Evolutionary conservation across 2,888 invertebrate species (phyloP), one percentile per base, ranked within the genome.

Genomic region (Digitonthophagus gazella): DNA sequence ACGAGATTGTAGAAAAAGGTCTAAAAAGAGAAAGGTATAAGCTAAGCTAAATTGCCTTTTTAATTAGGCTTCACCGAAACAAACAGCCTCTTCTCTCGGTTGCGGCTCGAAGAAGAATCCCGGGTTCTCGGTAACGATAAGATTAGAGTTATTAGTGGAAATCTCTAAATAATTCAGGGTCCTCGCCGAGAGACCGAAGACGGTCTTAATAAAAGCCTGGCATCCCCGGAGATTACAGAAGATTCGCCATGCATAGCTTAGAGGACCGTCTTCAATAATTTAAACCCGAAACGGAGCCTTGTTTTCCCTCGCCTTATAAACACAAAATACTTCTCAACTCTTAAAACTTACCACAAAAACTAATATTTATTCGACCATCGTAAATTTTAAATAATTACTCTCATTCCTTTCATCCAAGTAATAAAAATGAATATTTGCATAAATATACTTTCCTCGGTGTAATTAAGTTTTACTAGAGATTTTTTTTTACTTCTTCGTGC

Each of bases 181-280:
- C 22, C 5, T 16, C 64, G 54, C 64, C 44, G 28, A 14, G n/a
- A 15, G 57, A 15, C n/a, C n/a, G n/a, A n/a, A 3, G 20, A 19
- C n/a, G 22, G 58, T 14, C 66, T 57, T 66, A 61, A 61, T 61
- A 58, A 69, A 69, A 66, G 44, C 65, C 56, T 16, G 54, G 65
- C 58, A 64, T 64, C 68, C 64, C 68, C 55, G 20, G 64, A 58
- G 65, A 65, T 66, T 69, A 65, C 65, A 15, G 58, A 15, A 58
- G 66, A 69, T 69, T 69, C 69, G 66, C 66, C 69, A 69, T 69
- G 69, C 69, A 66, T 69, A 66, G 69, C 69, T 66, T 69, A 69
- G 63, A 44, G 11, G 57, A 57, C 16, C 11, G 56, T 11, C 14
- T 57, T 57, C 16, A 57, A 57, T 15, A 57, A 57, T 16, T 57